Conservation (phyloP, 2,113 vertebrate genomes). For the Pterophyllum scalare region DNA sequence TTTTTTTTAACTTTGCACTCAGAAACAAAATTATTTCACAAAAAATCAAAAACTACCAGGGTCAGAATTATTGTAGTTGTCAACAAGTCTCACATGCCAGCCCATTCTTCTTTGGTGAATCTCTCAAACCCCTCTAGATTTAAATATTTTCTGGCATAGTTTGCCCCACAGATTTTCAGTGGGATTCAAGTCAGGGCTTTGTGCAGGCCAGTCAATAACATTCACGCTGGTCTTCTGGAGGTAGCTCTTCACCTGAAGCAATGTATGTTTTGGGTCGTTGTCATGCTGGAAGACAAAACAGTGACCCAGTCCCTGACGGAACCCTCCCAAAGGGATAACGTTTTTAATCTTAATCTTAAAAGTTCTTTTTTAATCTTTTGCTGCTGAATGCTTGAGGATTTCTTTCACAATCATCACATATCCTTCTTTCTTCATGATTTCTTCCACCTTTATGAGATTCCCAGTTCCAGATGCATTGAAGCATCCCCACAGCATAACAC, state of each 20-base stretch:
- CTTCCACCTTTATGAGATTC: not conserved
- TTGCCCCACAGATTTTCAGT: not conserved
- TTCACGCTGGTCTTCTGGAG: not conserved
- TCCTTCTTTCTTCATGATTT: not conserved
- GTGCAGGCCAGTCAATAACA: not conserved
- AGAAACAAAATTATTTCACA: too few relatives aligned
- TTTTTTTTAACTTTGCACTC: too few relatives aligned
- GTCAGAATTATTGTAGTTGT: too few relatives aligned
- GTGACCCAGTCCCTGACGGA: too few relatives aligned
- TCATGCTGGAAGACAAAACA: too few relatives aligned
- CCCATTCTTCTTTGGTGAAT: not conserved
- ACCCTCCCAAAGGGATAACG: too few relatives aligned
- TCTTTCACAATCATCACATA: too few relatives aligned
- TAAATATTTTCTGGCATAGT: not conserved
- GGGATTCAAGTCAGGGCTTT: not conserved
- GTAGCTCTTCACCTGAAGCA: not conserved
- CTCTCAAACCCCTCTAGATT: not conserved
- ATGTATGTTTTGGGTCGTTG: not conserved
- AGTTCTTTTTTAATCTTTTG: too few relatives aligned
- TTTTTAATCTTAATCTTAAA: too few relatives aligned
- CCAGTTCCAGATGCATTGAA: not conserved
- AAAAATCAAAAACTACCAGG: too few relatives aligned
- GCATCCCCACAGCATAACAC: not conserved
- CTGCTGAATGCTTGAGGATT: too few relatives aligned
- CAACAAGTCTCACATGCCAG: too few relatives aligned